Conservation (phyloP, 2,888 invertebrate genomes). For the Eutolmus rufibarbis region DNA sequence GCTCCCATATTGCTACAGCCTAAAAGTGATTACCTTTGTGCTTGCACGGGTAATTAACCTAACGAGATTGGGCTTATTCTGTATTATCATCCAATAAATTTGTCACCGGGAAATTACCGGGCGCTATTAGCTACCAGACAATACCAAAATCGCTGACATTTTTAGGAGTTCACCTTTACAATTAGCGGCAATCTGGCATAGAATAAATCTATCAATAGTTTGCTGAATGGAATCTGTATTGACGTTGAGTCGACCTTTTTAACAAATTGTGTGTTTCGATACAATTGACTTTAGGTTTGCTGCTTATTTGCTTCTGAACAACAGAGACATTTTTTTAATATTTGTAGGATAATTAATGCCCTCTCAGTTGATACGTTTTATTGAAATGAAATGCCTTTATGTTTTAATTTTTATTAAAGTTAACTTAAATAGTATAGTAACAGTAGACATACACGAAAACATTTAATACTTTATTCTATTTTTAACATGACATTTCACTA, state of each 20-base stretch:
- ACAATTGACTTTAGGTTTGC: neutral
- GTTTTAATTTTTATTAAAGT: too few relatives aligned
- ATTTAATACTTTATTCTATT: too few relatives aligned
- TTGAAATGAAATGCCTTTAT: neutral
- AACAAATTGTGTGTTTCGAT: neutral
- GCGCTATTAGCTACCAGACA: neutral
- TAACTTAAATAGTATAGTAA: too few relatives aligned
- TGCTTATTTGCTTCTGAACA: neutral
- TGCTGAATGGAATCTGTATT: neutral
- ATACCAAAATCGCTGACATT: neutral
- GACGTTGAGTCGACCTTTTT: neutral
- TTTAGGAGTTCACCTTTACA: neutral
- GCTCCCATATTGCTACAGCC: constrained; percentile 2
- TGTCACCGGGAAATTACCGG: constrained; percentile 16
- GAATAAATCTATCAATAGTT: neutral
- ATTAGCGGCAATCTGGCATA: neutral
- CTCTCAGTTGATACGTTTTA: neutral
- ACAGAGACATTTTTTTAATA: neutral
- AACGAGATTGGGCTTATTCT: constrained; percentile 25
- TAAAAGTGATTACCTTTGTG: constrained; percentile 34
- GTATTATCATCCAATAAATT: constrained; percentile 32
- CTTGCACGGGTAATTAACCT: constrained; percentile 29
- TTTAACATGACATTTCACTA: too few relatives aligned
- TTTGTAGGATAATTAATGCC: neutral
- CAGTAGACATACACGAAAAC: too few relatives aligned